Percentiles rank a stretch among this genome's conserved stretches.
phyloP scores from a whole-genome alignment of 2,888 invertebrate species.

The Ormyrus rosae region DNA sequence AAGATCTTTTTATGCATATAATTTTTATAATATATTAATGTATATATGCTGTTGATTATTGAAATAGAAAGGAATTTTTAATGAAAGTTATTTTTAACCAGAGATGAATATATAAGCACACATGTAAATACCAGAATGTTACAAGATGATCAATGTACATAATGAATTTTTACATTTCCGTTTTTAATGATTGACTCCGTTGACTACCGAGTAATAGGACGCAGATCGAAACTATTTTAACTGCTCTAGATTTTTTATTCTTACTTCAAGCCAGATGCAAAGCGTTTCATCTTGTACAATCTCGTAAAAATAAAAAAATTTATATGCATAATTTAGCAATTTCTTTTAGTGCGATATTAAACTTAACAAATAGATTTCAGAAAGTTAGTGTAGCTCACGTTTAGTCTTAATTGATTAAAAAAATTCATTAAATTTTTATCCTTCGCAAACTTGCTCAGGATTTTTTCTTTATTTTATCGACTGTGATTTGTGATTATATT shows the following conservation, averaged over 20 bases:
- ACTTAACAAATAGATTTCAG: slow-evolving; percentile 20
- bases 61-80: too few species aligned
- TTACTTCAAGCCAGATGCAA: slow-evolving; percentile 28
- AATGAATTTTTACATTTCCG: too few species aligned
- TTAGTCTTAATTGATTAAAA: slow-evolving; percentile 12
- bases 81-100: too few species aligned
- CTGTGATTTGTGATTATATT: slow-evolving; percentile 50
- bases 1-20: too few species aligned
- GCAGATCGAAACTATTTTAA: too few species aligned
- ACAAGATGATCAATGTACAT: too few species aligned
- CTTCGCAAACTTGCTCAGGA: slow-evolving; percentile 34
- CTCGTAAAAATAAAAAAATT: slow-evolving; percentile 7
- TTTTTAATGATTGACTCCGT: too few species aligned
- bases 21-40: neutral
- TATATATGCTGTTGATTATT: too few species aligned
- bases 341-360: slow-evolving; percentile 13
- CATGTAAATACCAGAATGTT: too few species aligned
- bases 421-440: slow-evolving; percentile 21
- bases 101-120: too few species aligned
- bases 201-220: too few species aligned
- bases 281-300: slow-evolving; percentile 36
- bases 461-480: slow-evolving; percentile 39
- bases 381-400: slow-evolving; percentile 3
- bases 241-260: slow-evolving; percentile 8
- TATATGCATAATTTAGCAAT: slow-evolving; percentile 15